These are phyloP conservation scores for Drosophila trichaetosa DNA, from an alignment of 2,888 invertebrate species.

Conservation along the genomic window DNA sequence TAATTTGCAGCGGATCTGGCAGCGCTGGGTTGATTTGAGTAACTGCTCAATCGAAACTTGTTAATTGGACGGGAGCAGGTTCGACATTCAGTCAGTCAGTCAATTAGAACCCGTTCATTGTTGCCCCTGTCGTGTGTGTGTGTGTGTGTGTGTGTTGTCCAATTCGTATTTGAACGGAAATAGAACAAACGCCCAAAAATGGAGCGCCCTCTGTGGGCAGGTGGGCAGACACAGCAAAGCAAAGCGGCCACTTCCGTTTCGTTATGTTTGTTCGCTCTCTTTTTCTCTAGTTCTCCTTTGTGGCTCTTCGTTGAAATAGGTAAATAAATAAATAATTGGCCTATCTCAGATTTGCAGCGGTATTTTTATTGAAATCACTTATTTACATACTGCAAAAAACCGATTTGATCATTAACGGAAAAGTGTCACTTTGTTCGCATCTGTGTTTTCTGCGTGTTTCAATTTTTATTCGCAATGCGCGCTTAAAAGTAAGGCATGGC, in stretches of 20 bases:
- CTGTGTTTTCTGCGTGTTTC: constrained; percentile 2
- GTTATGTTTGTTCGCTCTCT: constrained; percentile 1
- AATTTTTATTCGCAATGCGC: constrained; percentile 24
- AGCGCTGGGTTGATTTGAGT: constrained; percentile 34
- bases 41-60: constrained; percentile 74
- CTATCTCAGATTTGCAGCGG: constrained; percentile 31
- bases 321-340: constrained; percentile 36
- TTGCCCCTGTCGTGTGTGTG: constrained; percentile 15
- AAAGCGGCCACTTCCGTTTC: constrained; percentile 57
- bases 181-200: constrained; percentile 63
- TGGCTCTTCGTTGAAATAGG: neutral
- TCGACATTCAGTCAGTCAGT: constrained; percentile 58
- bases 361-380: constrained; percentile 46
- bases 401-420: constrained; percentile 36
- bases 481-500: constrained; percentile 1
- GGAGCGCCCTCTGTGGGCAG: constrained; percentile 63
- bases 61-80: constrained; percentile 72
- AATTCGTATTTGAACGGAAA: constrained; percentile 62
- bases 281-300: neutral
- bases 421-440: constrained; percentile 46
- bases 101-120: constrained; percentile 76
- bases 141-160: constrained; percentile 26
- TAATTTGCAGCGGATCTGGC: constrained; percentile 59
- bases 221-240: constrained; percentile 32
- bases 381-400: constrained; percentile 24